A percentile compares a stretch with the other conserved stretches of the same genome.
phyloP scores from a whole-genome alignment of 2,797 vertebrate species.

The Sebastes oblongus region DNA sequence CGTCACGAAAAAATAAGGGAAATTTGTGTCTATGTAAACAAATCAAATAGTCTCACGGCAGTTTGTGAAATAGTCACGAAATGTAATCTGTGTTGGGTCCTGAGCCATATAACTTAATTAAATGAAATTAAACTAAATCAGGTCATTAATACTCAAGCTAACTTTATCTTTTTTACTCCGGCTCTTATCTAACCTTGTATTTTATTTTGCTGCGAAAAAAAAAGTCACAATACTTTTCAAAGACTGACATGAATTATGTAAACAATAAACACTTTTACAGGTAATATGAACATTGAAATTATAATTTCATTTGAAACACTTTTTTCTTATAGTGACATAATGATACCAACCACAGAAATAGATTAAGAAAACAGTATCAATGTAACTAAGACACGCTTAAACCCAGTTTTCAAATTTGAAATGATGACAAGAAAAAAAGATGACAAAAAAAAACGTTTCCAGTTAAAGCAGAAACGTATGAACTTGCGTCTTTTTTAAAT shows the following conservation, averaged over 20 bases:
- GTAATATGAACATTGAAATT: background rate
- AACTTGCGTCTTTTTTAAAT: background rate
- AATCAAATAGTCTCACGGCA: too few relatives aligned
- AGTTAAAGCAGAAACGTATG: background rate
- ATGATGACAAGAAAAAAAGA: background rate
- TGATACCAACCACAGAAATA: background rate
- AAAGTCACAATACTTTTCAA: background rate
- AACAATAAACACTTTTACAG: background rate
- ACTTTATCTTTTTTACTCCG: background rate
- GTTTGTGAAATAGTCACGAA: too few relatives aligned
- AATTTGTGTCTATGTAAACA: too few relatives aligned
- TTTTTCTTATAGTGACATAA: background rate
- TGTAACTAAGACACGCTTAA: accelerated
- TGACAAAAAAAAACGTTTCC: background rate
- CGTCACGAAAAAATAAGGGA: too few relatives aligned
- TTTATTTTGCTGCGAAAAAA: background rate
- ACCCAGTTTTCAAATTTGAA: background rate
- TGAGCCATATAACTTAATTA: too few relatives aligned
- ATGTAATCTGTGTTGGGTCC: too few relatives aligned
- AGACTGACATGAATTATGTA: background rate
- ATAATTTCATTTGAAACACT: too few relatives aligned
- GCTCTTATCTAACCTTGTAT: background rate
- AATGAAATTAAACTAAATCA: too few relatives aligned
- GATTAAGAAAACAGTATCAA: background rate
- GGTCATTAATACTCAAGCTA: too few relatives aligned